Evolutionary conservation across 2,888 invertebrate genomes (phyloP), one percentile per base, ranked within the genome.

Genomic region (Rutpela maculata): DNA sequence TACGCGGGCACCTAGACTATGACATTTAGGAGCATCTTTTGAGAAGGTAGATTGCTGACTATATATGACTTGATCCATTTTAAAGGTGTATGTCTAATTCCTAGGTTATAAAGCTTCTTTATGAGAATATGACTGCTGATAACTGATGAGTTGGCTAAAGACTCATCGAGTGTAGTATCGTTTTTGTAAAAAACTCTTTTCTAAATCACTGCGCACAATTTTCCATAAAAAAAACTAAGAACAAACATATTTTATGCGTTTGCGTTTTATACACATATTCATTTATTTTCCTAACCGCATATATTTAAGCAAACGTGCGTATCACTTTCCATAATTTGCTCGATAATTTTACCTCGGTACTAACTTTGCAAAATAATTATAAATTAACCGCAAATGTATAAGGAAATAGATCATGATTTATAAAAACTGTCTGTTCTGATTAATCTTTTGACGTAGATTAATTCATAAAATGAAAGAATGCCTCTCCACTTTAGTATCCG

Each of bases 371-470:
- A 17, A 60, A 62, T 70, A 22, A 70, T 70, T 70, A 70, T 60
- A 60, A 70, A 50, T 60, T 60, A 70, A 59, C 70, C 43, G n/a
- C 31, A 70, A 60, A 43, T 50, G 38, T 22, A 60, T 38, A 70
- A 70, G 70, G 70, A 70, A 60, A 57, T 38, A 38, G 56, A 65
- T 31, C 65, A 65, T 43, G 65, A 70, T 60, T 60, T 70, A 60
- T 60, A 43, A 69, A 70, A 70, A 70, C 70, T 70, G 70, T 70
- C 70, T 70, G 70, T 70, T 70, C 38, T 70, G 62, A 70, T 70
- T 70, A 70, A 60, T 60, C 57, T 50, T 59, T 18, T 60, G 70
- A 50, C 70, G 60, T 60, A 50, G 70, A 70, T 70, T 70, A 70
- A 70, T 70, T 70, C 43, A 70, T 60, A 60, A 70, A 70, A 57